These are phyloP conservation scores for Amiota communis DNA, from an alignment of 2,888 invertebrate species.

Conservation along the genomic window DNA sequence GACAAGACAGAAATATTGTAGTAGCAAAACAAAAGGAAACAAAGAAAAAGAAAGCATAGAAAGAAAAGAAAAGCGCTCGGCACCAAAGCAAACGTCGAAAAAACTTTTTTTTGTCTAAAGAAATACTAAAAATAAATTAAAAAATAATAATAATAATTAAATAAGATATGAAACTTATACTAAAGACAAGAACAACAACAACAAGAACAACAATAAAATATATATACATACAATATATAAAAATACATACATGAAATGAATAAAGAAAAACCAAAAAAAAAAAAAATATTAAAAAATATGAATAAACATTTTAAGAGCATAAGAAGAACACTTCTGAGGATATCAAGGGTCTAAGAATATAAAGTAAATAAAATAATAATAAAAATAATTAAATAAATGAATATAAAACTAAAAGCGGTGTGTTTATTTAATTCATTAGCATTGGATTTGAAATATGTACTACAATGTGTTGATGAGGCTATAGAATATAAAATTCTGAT, in stretches of 20 bases:
- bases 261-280: conserved; percentile 33
- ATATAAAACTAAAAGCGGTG: conserved; percentile 59
- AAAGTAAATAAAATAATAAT: conserved; percentile 71
- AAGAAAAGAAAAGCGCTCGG: conserved; percentile 1
- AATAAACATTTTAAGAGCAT: conserved; percentile 50
- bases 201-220: conserved; percentile 26
- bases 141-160: conserved; percentile 17
- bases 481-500: too few relatives aligned
- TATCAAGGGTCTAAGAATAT: conserved; percentile 73
- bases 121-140: conserved; percentile 34
- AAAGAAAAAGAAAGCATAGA: conserved; percentile 36
- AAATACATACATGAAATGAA: conserved; percentile 12
- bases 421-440: too few relatives aligned
- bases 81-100: not conserved
- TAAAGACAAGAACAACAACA: not conserved
- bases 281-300: conserved; percentile 52
- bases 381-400: conserved; percentile 65
- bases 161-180: conserved; percentile 29
- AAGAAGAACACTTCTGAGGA: conserved; percentile 70
- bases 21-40: conserved; percentile 43
- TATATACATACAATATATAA: conserved; percentile 33
- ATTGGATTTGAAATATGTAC: too few relatives aligned
- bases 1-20: conserved; percentile 49
- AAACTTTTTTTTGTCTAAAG: conserved; percentile 16
- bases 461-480: too few relatives aligned